Base-by-base conservation (phyloP, 2,113 vertebrate species). In the Romanogobio albipinnatus region DNA sequence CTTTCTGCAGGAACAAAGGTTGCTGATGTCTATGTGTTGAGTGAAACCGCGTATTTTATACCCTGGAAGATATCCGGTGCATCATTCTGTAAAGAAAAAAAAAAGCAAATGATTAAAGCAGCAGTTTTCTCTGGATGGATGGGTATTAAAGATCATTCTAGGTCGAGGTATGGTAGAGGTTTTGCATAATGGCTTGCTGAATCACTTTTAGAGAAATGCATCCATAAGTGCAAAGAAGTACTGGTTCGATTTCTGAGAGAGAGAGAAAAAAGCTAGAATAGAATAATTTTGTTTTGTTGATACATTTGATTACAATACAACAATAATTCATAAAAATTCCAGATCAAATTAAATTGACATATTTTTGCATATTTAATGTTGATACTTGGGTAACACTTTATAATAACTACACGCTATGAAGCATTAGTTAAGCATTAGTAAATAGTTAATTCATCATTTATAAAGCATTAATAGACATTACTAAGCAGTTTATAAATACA, bases 91-190 rank as follows among this genome's bases (percentile, higher is more conserved):
- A 8, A 81, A 5, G 43, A 26, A 49, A 24, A 47, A 24, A 47
- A 19, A 29, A 29, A 51, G 7, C 1, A 10, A 53, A 76, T 53
- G 49, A 51, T 17, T 76, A 19, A 76, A 76, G 24, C 74, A 76
- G 74, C 74, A 51, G 74, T 76, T 76, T 53, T 51, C 74, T 76
- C 17, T 68, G 61, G 24, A 33, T 47, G 45, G 49, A 68, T 64
- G n/a, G n/a, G 22, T 24, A n/a, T 43, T 58, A 80, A 45, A 45
- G 79, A 29, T n/a, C 11, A 66, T 33, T 66, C 9, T 43, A 22
- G n/a, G 45, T 68, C 19, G 56, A 62, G 22, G 58, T 79, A 51
- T 26, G 11, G 73, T 75, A 29, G n/a, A 26, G 47, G 73, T 75
- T 75, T 73, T 53, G 8, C 73, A 75, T 75, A 75, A 75, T 51